A percentile compares a stretch with the other conserved stretches of the same genome.
phyloP scores from a whole-genome alignment of 2,888 invertebrate genomes.

The Neocrepidodera transversa region DNA sequence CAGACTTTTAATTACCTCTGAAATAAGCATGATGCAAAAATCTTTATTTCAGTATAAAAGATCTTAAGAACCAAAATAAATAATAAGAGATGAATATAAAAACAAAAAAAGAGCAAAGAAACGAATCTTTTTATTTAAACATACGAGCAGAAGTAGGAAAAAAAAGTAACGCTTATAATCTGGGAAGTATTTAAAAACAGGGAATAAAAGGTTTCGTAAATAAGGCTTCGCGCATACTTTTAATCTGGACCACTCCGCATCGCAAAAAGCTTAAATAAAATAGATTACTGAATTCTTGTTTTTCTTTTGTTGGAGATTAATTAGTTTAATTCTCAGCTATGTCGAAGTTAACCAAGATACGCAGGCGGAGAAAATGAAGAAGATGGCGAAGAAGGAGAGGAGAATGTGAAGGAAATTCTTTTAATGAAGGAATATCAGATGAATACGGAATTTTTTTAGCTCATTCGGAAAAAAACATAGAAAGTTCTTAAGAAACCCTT shows the following conservation, averaged over 20 bases:
- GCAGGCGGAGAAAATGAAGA: not conserved
- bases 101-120: conserved; percentile 10
- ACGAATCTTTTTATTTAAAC: conserved; percentile 14
- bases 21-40: no score
- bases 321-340: conserved; percentile 55
- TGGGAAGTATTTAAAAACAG: conserved; percentile 22
- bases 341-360: conserved; percentile 37
- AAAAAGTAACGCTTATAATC: conserved; percentile 5
- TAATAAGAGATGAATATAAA: no score
- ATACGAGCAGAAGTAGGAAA: conserved; percentile 15
- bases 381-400: not conserved
- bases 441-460: not conserved
- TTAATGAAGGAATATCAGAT: conserved; percentile 10
- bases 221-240: conserved; percentile 21
- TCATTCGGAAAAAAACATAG: not conserved
- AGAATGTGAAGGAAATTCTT: not conserved
- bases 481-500: not conserved
- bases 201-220: conserved; percentile 25
- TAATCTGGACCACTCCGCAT: conserved; percentile 37
- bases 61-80: no score
- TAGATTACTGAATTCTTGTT: conserved; percentile 51
- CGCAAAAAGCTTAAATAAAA: conserved; percentile 53
- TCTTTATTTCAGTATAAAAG: no score
- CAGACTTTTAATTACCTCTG: no score
- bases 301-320: conserved; percentile 53